A percentile compares a stretch with the other conserved stretches of the same genome.
Evolutionary conservation across 2,797 vertebrate genomes (phyloP).

Genomic region (Salarias fasciatus): DNA sequence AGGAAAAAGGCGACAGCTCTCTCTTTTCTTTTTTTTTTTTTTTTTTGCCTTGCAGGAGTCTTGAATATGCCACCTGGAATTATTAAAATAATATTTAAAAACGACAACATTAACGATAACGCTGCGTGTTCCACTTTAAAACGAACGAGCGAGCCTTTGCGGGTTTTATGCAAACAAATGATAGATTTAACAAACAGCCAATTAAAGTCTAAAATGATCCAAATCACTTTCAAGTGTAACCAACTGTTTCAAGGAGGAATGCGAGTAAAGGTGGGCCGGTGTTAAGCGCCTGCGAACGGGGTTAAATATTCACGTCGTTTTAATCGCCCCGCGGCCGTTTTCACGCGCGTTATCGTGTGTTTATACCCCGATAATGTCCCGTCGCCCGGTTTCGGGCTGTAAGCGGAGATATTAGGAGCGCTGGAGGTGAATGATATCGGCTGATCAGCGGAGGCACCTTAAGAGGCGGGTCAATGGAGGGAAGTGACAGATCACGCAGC

Average conservation of each 20-base stretch:
- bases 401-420: constrained; percentile 49
- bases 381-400: constrained; percentile 8
- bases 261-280: constrained; percentile 79
- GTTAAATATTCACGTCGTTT: constrained; percentile 48
- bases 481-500: constrained; percentile 83
- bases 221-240: constrained; percentile 84
- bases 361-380: constrained; percentile 35
- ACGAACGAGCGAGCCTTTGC: constrained; percentile 33
- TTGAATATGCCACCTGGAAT: constrained; percentile 43
- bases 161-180: constrained; percentile 72
- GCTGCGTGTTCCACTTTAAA: constrained; percentile 63
- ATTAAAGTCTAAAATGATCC: constrained; percentile 83
- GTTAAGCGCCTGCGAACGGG: constrained; percentile 57
- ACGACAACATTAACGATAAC: neutral
- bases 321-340: constrained; percentile 13
- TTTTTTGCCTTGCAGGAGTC: constrained; percentile 47
- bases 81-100: neutral
- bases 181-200: constrained; percentile 83
- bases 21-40: too few species aligned
- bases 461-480: constrained; percentile 85
- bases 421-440: constrained; percentile 54
- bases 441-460: constrained; percentile 77
- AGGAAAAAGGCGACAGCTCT: neutral
- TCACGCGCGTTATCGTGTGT: constrained; percentile 14
- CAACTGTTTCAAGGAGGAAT: constrained; percentile 84